Evolutionary conservation across 2,797 vertebrate genomes (phyloP).

Genomic region (Karalla daura): DNA sequence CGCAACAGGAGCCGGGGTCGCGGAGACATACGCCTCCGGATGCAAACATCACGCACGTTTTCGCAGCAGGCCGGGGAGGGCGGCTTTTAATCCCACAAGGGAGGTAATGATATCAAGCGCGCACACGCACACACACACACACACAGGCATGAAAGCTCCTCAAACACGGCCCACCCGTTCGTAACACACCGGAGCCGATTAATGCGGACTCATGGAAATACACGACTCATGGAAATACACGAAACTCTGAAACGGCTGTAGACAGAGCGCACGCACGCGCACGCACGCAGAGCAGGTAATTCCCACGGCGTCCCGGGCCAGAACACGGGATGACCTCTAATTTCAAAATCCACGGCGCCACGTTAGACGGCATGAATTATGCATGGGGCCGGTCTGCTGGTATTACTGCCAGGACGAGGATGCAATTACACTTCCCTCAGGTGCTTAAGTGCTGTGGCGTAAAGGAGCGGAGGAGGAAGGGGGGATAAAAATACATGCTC

Average conservation of each 20-base stretch:
- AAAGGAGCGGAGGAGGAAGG: constrained; percentile 10
- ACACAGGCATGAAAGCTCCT: background rate
- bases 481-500: background rate
- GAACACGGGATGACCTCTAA: constrained; percentile 76
- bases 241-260: too few species aligned
- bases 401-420: constrained; percentile 72
- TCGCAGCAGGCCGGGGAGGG: constrained; percentile 22
- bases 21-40: constrained; percentile 39
- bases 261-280: background rate
- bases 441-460: constrained; percentile 51
- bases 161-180: too few species aligned
- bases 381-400: constrained; percentile 68
- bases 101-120: constrained; percentile 5
- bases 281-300: constrained; percentile 45
- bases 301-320: constrained; percentile 50
- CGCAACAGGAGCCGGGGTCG: constrained; percentile 37
- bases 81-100: constrained; percentile 21
- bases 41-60: constrained; percentile 58
- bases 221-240: background rate
- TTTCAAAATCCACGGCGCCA: constrained; percentile 72
- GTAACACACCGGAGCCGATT: background rate
- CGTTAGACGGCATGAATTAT: constrained; percentile 76
- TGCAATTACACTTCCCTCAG: constrained; percentile 75
- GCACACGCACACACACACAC: background rate
- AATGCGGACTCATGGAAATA: background rate